Percentiles rank a stretch among this genome's conserved stretches.
These are phyloP conservation scores for Thamnophis elegans DNA, from an alignment of 2,797 vertebrate genomes.

Conservation along the genomic window DNA sequence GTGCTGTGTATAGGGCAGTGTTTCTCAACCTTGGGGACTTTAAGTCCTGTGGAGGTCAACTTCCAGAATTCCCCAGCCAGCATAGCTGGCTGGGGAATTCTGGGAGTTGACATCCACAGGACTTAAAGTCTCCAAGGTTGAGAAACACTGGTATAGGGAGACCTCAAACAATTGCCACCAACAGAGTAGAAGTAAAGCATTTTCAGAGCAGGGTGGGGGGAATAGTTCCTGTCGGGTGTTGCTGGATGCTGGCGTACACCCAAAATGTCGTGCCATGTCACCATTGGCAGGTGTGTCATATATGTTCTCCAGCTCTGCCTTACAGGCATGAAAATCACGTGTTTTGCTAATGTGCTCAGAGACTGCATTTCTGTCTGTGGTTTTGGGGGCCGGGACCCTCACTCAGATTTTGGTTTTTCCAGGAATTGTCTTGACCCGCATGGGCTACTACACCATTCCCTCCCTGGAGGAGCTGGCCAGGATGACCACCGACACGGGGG, in stretches of 20 bases:
- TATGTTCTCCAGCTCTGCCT: neutral
- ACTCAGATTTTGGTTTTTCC: neutral
- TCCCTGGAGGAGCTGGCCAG: slow-evolving; percentile 89
- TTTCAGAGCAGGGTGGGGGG: too few species aligned
- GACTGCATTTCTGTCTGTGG: rapidly evolving
- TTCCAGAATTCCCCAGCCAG: too few species aligned
- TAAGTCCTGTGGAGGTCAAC: too few species aligned
- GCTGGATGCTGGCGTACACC: neutral
- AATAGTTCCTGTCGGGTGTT: too few species aligned
- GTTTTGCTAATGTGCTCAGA: neutral
- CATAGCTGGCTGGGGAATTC: too few species aligned
- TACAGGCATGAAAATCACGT: neutral
- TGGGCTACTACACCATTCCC: slow-evolving; percentile 94
- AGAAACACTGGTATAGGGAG: too few species aligned
- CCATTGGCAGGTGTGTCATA: neutral
- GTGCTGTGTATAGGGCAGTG: too few species aligned
- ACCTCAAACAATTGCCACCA: too few species aligned
- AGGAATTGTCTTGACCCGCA: slow-evolving; percentile 86
- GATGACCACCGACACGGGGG: slow-evolving; percentile 80
- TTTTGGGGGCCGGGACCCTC: rapidly evolving
- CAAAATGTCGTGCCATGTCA: neutral
- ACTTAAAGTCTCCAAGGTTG: too few species aligned
- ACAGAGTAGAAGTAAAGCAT: neutral
- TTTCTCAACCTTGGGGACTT: too few species aligned
- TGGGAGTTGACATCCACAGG: too few species aligned